Base-by-base conservation (phyloP, 2,113 vertebrate genomes). In the Procavia capensis region DNA sequence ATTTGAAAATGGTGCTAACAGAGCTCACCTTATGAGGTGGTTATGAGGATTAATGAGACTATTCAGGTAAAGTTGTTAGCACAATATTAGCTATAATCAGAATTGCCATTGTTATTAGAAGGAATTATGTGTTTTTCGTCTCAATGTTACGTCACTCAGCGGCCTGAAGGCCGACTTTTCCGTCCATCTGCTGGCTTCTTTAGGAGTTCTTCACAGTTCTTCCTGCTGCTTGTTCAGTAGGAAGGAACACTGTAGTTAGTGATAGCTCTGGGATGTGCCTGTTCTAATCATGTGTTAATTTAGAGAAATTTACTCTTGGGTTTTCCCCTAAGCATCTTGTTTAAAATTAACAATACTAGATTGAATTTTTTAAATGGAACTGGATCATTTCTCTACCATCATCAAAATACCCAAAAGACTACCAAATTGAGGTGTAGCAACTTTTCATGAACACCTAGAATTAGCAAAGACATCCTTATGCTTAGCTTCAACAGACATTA, bases 341-440 rank as follows among this genome's bases (percentile, higher is more conserved):
- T 90, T 85, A 70, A 90, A 31, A 43, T 34, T 92, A 78, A 87
- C 83, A 89, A 27, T 43, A 78, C 3, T 66, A 27, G 25, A 57
- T 57, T 85, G 14, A 81, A 76, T 70, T 79, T 43, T 68, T 88
- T 83, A 24, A 24, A 36, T 68, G 59, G 70, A 87, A 63, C 89
- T 50, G 63, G 41, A 91, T 80, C 54, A 27, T 72, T 89, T 84
- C 19, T 81, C 95, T 66, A 57, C 79, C 64, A 82, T 85, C n/a
- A 24, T 4, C 45, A 91, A 88, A 96, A 68, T 68, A 36, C 13
- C 29, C 41, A 61, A 36, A 31, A 86, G 70, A 39, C 59, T 19
- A 31, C 63, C 8, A 39, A 63, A 2, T 39, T 74, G 59, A 36
- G 43, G 27, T 50, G 25, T 2, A 57, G 9, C 72, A 78, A 22